These are phyloP conservation scores for Hiodon alosoides DNA, from an alignment of 2,113 vertebrate species.

Conservation along the genomic window DNA sequence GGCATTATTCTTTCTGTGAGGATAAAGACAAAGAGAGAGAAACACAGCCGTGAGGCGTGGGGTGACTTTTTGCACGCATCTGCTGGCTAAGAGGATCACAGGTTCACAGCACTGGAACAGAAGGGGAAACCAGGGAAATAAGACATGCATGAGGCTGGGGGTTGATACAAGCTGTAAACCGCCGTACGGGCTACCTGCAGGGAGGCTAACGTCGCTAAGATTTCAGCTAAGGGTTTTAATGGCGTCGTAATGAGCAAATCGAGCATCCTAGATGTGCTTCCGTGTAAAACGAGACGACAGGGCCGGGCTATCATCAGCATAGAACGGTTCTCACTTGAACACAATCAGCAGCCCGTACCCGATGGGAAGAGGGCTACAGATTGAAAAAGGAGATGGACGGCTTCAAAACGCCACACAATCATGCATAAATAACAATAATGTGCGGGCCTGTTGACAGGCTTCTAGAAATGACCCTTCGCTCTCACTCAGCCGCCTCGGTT, in stretches of 20 bases:
- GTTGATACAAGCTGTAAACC: no score
- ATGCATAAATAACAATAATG: constrained; percentile 64
- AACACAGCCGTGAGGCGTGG: no score
- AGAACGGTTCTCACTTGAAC: constrained; percentile 52
- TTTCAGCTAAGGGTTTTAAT: constrained; percentile 1
- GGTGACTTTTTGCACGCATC: no score
- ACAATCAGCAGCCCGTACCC: constrained; percentile 61
- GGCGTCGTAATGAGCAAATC: not conserved
- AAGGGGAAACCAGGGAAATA: no score
- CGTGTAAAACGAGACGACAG: constrained; percentile 27
- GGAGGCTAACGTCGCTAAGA: not conserved
- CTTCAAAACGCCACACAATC: constrained; percentile 61
- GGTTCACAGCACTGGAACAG: no score
- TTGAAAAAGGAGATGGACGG: constrained; percentile 69
- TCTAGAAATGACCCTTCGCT: constrained; percentile 30
- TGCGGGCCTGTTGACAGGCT: constrained; percentile 56
- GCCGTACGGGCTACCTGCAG: not conserved
- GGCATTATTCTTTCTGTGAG: no score
- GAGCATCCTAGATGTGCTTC: not conserved
- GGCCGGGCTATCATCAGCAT: constrained; percentile 57
- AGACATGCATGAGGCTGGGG: no score
- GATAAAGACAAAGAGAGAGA: no score
- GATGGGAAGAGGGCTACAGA: constrained; percentile 61
- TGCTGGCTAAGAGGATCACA: no score
- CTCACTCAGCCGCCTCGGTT: not conserved